Percentiles rank a stretch among this genome's conserved stretches.
Conservation (phyloP, 2,888 invertebrate genomes). For the Dorcus parallelipipedus region DNA sequence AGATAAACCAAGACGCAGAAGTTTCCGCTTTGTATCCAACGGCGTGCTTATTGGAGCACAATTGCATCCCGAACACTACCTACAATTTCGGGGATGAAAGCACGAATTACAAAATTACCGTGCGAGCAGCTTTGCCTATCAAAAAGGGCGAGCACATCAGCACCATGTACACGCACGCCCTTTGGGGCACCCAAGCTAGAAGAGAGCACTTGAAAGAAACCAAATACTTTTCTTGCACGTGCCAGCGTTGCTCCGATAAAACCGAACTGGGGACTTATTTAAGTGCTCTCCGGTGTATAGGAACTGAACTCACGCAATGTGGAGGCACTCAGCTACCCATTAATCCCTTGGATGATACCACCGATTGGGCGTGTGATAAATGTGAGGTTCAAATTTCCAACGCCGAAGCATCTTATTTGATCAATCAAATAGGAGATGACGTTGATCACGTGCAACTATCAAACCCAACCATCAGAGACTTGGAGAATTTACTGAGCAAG, state of each 20-base stretch:
- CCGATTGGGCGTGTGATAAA: constrained; percentile 73
- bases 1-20: constrained; percentile 69
- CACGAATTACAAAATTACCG: constrained; percentile 60
- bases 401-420: constrained; percentile 63
- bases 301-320: constrained; percentile 52
- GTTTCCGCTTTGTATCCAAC: constrained; percentile 70
- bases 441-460: constrained; percentile 65
- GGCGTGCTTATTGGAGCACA: constrained; percentile 78
- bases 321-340: constrained; percentile 66
- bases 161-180: constrained; percentile 83
- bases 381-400: constrained; percentile 65
- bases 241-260: constrained; percentile 73
- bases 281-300: constrained; percentile 66
- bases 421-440: constrained; percentile 72
- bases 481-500: constrained; percentile 65
- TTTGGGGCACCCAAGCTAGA: constrained; percentile 82
- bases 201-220: constrained; percentile 73
- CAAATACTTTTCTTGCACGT: constrained; percentile 75
- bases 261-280: constrained; percentile 75
- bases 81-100: constrained; percentile 65
- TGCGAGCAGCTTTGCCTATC: constrained; percentile 66
- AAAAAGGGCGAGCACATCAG: constrained; percentile 70
- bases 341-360: constrained; percentile 65
- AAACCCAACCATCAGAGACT: constrained; percentile 58
- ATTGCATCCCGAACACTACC: constrained; percentile 75